Evolutionary conservation across 2,888 invertebrate species (phyloP), one percentile per base, ranked within the genome.

Genomic region (Chesias legatella): DNA sequence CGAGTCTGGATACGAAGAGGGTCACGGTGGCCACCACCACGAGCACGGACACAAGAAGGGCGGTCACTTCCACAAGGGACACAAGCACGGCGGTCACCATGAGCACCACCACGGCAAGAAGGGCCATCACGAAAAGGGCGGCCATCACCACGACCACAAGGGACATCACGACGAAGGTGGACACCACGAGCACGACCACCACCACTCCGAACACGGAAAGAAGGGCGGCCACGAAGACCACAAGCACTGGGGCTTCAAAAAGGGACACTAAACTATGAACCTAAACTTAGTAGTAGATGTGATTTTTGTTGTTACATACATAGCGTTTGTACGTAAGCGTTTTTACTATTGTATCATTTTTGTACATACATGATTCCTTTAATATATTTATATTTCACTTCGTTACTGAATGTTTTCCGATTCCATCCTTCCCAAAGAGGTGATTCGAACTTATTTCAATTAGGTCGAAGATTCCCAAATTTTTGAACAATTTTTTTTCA

Each of bases 41-140:
- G 92, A 92, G 60, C 92, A 94, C 54, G 93, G 92, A 21, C 92
- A 94, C 81, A 93, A 94, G 77, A 93, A 95, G 80, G 95, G 95
- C 33, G 93, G 94, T 6, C 92, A 93, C 74, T 91, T 93, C 80
- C 94, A 94, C 79, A 92, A 94, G 53, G 94, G 94, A 6, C 94
- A 94, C 73, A 91, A 94, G 58, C 92, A 95, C 64, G 91, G 90
- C 33, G 93, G 92, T 0, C 92, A 93, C 59, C 94, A 95, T 62
- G 93, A 94, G 58, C 93, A 93, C 65, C 92, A 94, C 65, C 92
- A 94, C 58, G 94, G 94, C 43, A 93, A 95, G 79, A 94, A 95
- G 73, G 94, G 94, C 1, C 91, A 93, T 63, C 91, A 93, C 65
- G 92, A 94, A 67, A 93, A 95, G 72, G 95, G 95, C 11, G 91